Percentiles rank a stretch among this genome's conserved stretches.
phyloP scores from a whole-genome alignment of 2,888 invertebrate genomes.

The Epirrhoe alternata region DNA sequence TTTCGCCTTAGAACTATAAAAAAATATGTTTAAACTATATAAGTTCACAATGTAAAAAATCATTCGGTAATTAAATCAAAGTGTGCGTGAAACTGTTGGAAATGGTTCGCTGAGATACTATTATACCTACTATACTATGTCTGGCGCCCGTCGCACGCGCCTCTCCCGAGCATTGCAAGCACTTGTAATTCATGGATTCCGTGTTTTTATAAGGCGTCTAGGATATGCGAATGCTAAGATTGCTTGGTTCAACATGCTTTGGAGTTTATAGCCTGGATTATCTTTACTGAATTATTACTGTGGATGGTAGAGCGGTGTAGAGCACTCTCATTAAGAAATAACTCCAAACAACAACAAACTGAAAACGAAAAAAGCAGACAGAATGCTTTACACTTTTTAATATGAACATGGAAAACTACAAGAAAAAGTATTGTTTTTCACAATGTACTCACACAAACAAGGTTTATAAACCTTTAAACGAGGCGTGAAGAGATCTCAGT shows the following conservation, averaged over 20 bases:
- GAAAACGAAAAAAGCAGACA: background rate
- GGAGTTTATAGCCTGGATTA: background rate
- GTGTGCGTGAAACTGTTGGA: no score
- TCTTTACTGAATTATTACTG: no score
- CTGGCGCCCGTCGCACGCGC: slow-evolving; percentile 14
- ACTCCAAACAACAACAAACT: no score
- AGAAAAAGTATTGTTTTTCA: background rate
- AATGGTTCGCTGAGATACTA: background rate
- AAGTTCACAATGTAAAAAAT: no score
- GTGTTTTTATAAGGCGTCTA: background rate
- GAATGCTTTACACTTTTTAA: background rate
- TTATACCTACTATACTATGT: background rate
- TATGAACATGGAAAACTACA: background rate
- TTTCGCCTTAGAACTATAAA: no score
- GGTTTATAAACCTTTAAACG: slow-evolving; percentile 33
- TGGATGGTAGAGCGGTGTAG: no score
- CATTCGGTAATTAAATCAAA: no score
- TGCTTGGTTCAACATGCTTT: slow-evolving; percentile 3
- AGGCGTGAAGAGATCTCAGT: slow-evolving; percentile 35
- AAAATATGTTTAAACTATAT: no score
- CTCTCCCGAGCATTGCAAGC: slow-evolving; percentile 2
- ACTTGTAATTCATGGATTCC: slow-evolving; percentile 14
- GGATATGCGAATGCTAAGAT: background rate
- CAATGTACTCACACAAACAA: slow-evolving; percentile 14
- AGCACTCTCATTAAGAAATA: no score